A percentile compares a stretch with the other conserved stretches of the same genome.
phyloP scores from a whole-genome alignment of 2,113 vertebrate genomes.

The Crotalus helleri region DNA sequence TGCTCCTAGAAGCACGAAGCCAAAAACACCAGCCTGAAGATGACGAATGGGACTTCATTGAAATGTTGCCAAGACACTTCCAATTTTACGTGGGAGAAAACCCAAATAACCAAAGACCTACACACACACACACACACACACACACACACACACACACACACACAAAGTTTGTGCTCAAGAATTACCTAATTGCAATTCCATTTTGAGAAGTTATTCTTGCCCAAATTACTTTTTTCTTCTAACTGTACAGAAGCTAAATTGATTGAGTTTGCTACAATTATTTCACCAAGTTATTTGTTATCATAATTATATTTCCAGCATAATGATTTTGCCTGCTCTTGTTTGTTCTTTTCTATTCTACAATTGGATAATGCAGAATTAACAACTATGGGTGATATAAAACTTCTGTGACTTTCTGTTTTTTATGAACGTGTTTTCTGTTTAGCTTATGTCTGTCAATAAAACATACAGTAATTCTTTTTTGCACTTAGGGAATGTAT shows the following conservation, averaged over 20 bases:
- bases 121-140: background rate
- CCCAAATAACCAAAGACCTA: too few species aligned
- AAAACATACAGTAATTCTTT: background rate
- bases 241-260: background rate
- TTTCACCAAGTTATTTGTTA: background rate
- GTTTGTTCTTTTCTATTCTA: background rate
- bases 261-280: background rate
- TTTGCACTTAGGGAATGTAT: background rate
- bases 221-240: background rate
- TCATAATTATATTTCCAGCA: background rate
- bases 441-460: background rate
- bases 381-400: background rate
- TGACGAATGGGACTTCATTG: too few species aligned
- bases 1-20: too few species aligned
- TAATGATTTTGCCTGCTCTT: background rate
- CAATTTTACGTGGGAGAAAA: too few species aligned
- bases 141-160: too few species aligned
- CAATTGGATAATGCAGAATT: background rate
- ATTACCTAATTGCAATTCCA: background rate
- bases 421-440: background rate
- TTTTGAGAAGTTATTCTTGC: background rate
- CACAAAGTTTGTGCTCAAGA: background rate
- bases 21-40: too few species aligned
- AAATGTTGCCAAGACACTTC: too few species aligned
- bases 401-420: background rate